phyloP scores from a whole-genome alignment of 2,888 invertebrate genomes.

The Griposia aprilina region DNA sequence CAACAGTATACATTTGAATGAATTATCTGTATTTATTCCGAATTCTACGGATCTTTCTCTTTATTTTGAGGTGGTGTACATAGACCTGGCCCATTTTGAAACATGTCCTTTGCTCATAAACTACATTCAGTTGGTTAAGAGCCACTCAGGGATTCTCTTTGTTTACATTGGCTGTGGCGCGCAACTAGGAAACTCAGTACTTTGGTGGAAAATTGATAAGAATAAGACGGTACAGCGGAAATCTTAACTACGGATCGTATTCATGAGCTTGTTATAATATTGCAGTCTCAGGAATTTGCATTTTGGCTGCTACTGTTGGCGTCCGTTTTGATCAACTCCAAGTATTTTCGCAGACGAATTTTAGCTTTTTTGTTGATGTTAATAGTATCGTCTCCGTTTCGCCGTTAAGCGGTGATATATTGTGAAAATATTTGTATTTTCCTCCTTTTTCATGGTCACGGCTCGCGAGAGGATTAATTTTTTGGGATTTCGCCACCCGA shows the following conservation, averaged over 20 bases:
- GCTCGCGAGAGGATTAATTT: slow-evolving; percentile 14
- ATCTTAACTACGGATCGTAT: slow-evolving; percentile 72
- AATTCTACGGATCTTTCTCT: too few relatives aligned
- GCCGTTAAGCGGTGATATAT: slow-evolving; percentile 59
- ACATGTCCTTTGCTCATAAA: slow-evolving; percentile 66
- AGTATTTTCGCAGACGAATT: slow-evolving; percentile 69
- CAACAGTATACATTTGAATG: too few relatives aligned
- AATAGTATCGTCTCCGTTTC: slow-evolving; percentile 61
- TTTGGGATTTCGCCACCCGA: slow-evolving; percentile 21
- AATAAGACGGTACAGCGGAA: slow-evolving; percentile 60
- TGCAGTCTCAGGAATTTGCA: slow-evolving; percentile 79
- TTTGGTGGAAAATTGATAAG: slow-evolving; percentile 70
- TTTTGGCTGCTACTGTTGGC: slow-evolving; percentile 83
- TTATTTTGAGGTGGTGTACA: too few relatives aligned
- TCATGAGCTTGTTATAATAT: slow-evolving; percentile 74
- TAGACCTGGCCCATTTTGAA: too few relatives aligned
- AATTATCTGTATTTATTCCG: too few relatives aligned
- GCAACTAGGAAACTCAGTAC: slow-evolving; percentile 56
- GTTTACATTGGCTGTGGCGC: slow-evolving; percentile 55
- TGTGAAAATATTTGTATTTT: slow-evolving; percentile 49
- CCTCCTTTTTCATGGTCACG: slow-evolving; percentile 48
- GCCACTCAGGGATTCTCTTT: slow-evolving; percentile 60
- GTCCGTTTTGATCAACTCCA: slow-evolving; percentile 71
- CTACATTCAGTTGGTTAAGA: slow-evolving; percentile 67
- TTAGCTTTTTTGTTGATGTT: slow-evolving; percentile 63